Base-by-base conservation (phyloP, 2,113 vertebrate genomes). In the Hypocryptadius cinnamomeus region DNA sequence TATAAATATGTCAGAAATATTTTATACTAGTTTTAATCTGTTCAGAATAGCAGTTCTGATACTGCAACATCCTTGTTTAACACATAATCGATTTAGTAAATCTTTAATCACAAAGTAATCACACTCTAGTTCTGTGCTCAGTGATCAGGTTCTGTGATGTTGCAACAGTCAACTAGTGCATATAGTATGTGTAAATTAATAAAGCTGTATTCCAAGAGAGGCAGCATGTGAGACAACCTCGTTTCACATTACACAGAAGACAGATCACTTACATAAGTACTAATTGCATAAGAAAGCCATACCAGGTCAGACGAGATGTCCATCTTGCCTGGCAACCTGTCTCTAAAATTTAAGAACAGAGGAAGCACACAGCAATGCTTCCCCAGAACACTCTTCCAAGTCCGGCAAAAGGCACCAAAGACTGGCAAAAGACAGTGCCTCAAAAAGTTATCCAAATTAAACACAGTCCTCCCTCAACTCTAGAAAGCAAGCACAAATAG, bases 261-360 rank as follows among this genome's bases (percentile, higher is more conserved):
- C 8, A 15, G 81, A 87, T 95, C 77, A 91, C 71, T 96, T 85
- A 89, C 93, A 68, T 56, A 93, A 91, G 89, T 40, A 83, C 68
- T 83, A 95, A 83, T 50, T 77, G 93, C 85, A 22, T 50, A 92
- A 90, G 90, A 88, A 95, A 95, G 90, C 82, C 4, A 0, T 40
- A 73, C 25, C 68, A 59, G 85, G 82, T 85, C 90, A 90, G 71
- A 83, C 1, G 4, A 85, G 39, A 90, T 77, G 79, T 73, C 63
- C 90, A 70, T 50, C 85, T 79, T 73, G 31, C n/a, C 78, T 57
- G 69, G 45, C 28, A 74, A 57, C 57, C 44, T 37, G 27, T 37
- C 51, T 73, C 47, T 66, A 91, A 89, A 85, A 79, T 39, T 50
- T 42, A 87, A 50, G 53, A 87, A 42, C 28, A 54, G 39, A 66